phyloP scores from a whole-genome alignment of 2,113 vertebrate genomes.

The Brachypteracias leptosomus region DNA sequence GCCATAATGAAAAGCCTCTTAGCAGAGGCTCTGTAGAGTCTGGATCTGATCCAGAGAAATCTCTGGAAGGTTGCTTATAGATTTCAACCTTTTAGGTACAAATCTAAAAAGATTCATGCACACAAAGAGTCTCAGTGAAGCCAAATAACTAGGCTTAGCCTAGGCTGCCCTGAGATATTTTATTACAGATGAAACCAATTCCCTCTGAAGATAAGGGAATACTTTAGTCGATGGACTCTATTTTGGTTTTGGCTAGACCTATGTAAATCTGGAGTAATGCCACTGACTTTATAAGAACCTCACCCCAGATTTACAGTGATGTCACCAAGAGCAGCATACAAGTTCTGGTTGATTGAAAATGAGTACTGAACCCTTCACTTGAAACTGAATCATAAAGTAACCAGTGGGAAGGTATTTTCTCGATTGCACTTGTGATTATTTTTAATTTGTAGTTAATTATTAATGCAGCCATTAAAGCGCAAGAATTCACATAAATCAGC shows the following conservation, averaged over 20 bases:
- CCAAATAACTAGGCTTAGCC: conserved; percentile 9
- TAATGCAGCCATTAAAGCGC: neutral
- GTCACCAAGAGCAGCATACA: conserved; percentile 1
- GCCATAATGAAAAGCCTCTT: neutral
- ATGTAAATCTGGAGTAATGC: conserved; percentile 26
- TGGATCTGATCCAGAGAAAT: neutral
- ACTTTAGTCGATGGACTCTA: neutral
- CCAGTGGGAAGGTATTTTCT: neutral
- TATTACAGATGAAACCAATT: conserved; percentile 39
- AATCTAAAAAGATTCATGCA: neutral
- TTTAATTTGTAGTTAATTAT: conserved; percentile 33
- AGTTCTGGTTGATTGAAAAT: neutral
- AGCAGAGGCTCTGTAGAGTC: neutral
- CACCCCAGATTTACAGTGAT: conserved; percentile 14
- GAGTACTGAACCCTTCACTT: neutral
- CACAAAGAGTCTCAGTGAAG: neutral
- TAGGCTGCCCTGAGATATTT: conserved; percentile 14
- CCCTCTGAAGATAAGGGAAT: conserved; percentile 41
- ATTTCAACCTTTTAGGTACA: neutral
- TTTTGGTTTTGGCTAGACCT: conserved; percentile 22
- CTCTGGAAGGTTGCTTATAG: neutral
- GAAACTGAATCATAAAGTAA: neutral
- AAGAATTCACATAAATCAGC: conserved; percentile 25
- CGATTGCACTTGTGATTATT: conserved; percentile 1
- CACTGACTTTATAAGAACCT: neutral